Percentiles rank a stretch among this genome's conserved stretches.
Evolutionary conservation across 1,140 invertebrate genomes (phyloP).

Genomic region (Luehdorfia chinensis): DNA sequence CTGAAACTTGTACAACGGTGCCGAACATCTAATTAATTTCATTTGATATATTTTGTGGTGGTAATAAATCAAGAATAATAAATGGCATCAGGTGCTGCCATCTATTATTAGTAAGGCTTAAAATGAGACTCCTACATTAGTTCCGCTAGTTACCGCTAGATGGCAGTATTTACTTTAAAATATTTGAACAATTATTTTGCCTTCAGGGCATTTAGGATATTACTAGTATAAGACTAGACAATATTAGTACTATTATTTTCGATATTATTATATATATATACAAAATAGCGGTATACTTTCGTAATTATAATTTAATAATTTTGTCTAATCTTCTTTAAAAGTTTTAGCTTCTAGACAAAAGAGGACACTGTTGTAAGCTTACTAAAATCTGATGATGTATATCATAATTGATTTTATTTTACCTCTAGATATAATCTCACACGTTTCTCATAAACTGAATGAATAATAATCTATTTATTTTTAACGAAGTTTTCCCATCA

Average conservation of each 20-base stretch:
- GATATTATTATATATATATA: too few relatives aligned
- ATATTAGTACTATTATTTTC: too few relatives aligned
- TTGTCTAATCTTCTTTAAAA: not conserved
- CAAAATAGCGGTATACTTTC: too few relatives aligned
- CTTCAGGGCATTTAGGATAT: too few relatives aligned
- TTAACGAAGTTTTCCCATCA: not conserved
- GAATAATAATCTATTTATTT: not conserved
- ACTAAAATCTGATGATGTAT: not conserved
- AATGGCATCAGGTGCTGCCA: too few relatives aligned
- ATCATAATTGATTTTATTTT: not conserved
- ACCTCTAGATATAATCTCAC: not conserved
- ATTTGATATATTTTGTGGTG: too few relatives aligned
- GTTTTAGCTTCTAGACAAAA: conserved; percentile 2
- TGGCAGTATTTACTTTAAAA: too few relatives aligned
- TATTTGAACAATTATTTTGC: too few relatives aligned
- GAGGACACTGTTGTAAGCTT: not conserved
- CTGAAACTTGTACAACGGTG: too few relatives aligned
- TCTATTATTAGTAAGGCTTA: not conserved
- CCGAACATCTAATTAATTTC: too few relatives aligned
- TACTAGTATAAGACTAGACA: too few relatives aligned
- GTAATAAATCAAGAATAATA: too few relatives aligned
- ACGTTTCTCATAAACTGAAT: not conserved
- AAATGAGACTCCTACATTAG: not conserved
- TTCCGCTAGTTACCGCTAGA: conserved; percentile 27
- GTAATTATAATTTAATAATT: not conserved